These are phyloP conservation scores for Acropora tenuis DNA, from an alignment of 64 coral and sea anemone species.

Conservation along the genomic window DNA sequence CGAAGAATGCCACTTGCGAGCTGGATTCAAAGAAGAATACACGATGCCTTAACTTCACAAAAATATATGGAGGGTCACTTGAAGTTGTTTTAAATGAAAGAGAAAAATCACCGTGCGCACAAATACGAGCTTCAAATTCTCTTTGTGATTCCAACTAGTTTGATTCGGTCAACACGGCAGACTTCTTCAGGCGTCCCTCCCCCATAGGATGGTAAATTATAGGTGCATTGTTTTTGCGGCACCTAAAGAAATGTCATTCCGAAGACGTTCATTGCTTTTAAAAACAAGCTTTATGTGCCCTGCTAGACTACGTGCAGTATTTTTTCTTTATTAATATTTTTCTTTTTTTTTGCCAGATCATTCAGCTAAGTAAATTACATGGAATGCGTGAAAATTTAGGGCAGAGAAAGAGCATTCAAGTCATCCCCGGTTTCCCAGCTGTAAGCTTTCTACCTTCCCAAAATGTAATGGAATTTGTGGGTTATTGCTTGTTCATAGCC, in stretches of 20 bases:
- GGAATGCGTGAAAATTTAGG: not conserved
- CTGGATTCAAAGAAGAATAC: not conserved
- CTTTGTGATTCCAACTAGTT: not conserved
- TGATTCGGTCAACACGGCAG: not conserved
- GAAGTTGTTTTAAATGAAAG: no score
- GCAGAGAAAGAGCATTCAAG: not conserved
- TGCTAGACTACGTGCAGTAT: not conserved
- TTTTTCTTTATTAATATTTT: not conserved
- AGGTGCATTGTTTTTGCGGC: not conserved
- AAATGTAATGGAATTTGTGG: not conserved
- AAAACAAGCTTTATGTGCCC: not conserved
- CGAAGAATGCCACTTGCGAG: not conserved
- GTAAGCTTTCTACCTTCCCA: not conserved
- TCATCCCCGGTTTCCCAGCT: not conserved
- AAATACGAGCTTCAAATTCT: not conserved
- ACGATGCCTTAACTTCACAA: no score
- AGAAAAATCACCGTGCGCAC: no score
- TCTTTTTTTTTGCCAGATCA: not conserved
- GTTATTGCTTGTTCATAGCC: not conserved
- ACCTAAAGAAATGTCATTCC: not conserved
- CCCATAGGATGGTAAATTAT: not conserved
- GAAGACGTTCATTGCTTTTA: not conserved
- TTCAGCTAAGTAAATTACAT: not conserved
- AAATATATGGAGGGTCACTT: no score
- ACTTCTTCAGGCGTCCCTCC: not conserved